These are phyloP conservation scores for Orthonevra nobilis DNA, from an alignment of 2,888 invertebrate genomes.

Conservation along the genomic window DNA sequence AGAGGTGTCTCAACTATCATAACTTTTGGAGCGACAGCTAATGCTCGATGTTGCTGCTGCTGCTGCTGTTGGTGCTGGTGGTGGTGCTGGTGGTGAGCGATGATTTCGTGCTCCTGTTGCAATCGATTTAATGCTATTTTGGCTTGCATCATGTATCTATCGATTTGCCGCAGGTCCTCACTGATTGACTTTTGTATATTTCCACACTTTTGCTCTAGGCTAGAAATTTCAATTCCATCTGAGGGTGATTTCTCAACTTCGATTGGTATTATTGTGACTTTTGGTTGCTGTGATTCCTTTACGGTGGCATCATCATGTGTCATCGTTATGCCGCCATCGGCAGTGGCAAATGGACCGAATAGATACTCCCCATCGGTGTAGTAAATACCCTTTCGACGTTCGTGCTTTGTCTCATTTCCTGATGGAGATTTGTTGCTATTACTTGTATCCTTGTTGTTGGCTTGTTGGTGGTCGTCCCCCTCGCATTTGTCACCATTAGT, in stretches of 20 bases:
- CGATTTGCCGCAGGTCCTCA: constrained; percentile 78
- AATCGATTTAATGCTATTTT: constrained; percentile 76
- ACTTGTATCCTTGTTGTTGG: constrained; percentile 31
- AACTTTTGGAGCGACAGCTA: constrained; percentile 71
- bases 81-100: too few species aligned
- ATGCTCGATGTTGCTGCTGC: too few species aligned
- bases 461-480: constrained; percentile 31
- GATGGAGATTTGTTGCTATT: constrained; percentile 61
- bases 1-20: constrained; percentile 75
- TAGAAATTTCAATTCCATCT: constrained; percentile 73
- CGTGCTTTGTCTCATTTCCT: constrained; percentile 51
- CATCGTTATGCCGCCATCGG: neutral
- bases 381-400: constrained; percentile 72
- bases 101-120: constrained; percentile 69
- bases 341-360: constrained; percentile 72
- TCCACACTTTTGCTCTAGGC: constrained; percentile 77
- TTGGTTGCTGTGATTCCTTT: constrained; percentile 33
- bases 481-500: constrained; percentile 65
- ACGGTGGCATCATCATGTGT: constrained; percentile 13
- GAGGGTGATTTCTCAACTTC: constrained; percentile 45
- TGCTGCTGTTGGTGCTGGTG: too few species aligned
- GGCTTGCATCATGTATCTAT: constrained; percentile 78
- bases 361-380: constrained; percentile 74
- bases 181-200: constrained; percentile 78
- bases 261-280: constrained; percentile 61